Base-by-base conservation (phyloP, 2,797 vertebrate species). In the Paguma larvata region DNA sequence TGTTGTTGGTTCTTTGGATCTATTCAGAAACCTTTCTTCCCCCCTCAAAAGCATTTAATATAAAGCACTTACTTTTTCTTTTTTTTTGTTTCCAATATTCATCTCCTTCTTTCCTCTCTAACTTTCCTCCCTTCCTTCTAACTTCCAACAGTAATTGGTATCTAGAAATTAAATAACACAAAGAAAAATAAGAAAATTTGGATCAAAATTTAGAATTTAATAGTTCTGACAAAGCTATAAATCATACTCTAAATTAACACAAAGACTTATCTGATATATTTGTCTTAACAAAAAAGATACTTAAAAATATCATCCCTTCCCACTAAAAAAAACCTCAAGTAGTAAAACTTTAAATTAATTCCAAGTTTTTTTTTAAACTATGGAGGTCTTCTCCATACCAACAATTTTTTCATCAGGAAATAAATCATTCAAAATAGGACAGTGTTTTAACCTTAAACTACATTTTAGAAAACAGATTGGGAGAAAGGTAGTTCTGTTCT, bases 331-430 rank as follows among this genome's bases (percentile, higher is more conserved):
- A 95, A 56, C 53, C 9, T 21, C 38, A 73, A 73, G 27, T 25
- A 87, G 34, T 95, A 21, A 91, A 88, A 94, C 48, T 79, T 95
- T 97, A 93, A 95, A 79, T 93, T 79, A 25, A 78, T 85, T 63
- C n/a, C 16, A 89, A 91, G 14, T 77, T 44, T 90, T 94, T 51
- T 73, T 87, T 79, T 95, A 59, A 67, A 91, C 4, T 23, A 89
- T 70, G 34, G 68, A 70, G 16, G 48, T 85, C 73, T 3, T 94
- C 56, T 92, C 23, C 25, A 73, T 44, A 62, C 25, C 48, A 48
- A 85, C 5, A 89, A 38, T 41, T 88, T 92, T 96, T 72, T 8
- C 30, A 85, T 62, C 30, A 80, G 62, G 67, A 83, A 95, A 82
- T 41, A 97, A 46, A 41, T 41, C 41, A 84, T 82, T 92, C 23